These are phyloP conservation scores for Hemibagrus wyckioides DNA, from an alignment of 2,113 vertebrate genomes.

Conservation along the genomic window DNA sequence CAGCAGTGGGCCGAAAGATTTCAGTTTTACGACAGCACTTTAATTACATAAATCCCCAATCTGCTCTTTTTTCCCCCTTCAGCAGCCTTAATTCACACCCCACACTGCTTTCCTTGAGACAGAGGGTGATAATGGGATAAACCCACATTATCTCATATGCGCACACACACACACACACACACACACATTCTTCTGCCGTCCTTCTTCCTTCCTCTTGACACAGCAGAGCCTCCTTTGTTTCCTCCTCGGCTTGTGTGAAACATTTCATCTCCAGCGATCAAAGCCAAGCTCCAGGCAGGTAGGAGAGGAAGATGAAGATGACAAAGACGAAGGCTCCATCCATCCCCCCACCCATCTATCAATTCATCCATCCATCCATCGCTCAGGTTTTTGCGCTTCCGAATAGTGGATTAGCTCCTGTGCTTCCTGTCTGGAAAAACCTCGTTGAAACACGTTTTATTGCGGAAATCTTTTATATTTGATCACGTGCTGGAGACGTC, in stretches of 20 bases:
- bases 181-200: neutral
- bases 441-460: neutral
- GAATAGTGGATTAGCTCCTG: neutral
- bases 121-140: constrained; percentile 49
- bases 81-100: neutral
- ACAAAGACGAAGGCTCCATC: neutral
- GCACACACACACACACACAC: neutral
- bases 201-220: constrained; percentile 48
- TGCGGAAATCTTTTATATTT: neutral
- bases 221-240: constrained; percentile 57
- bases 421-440: neutral
- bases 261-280: constrained; percentile 44
- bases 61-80: neutral
- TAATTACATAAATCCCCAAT: constrained; percentile 39
- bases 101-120: constrained; percentile 31
- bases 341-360: neutral
- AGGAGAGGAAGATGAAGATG: neutral
- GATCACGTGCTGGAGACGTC: neutral
- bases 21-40: constrained; percentile 35
- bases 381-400: neutral
- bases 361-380: too few species aligned
- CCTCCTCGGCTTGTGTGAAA: constrained; percentile 40
- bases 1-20: constrained; percentile 37
- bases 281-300: constrained; percentile 22
- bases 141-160: constrained; percentile 16